Evolutionary conservation across 2,113 vertebrate genomes (phyloP).

Genomic region (Grammomys dolichurus): DNA sequence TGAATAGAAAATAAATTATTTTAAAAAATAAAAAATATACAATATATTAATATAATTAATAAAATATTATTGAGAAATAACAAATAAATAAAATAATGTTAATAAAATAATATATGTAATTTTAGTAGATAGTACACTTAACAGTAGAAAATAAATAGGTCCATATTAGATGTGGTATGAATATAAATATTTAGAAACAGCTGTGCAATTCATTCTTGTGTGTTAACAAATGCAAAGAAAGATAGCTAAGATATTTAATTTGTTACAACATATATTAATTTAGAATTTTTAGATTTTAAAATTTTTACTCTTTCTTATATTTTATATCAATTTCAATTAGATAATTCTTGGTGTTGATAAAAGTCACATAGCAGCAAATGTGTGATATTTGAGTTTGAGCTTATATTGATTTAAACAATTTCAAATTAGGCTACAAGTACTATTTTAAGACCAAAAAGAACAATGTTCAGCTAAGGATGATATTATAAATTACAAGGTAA

Average conservation of each 20-base stretch:
- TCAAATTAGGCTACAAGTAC: background rate
- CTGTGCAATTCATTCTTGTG: background rate
- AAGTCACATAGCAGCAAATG: background rate
- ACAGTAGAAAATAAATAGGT: background rate
- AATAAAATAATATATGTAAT: background rate
- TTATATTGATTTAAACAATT: background rate
- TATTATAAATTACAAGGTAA: background rate
- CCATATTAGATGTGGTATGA: background rate
- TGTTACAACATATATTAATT: background rate
- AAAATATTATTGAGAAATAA: too few relatives aligned
- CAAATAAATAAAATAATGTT: too few relatives aligned
- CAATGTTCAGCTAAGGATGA: background rate
- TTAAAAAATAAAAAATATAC: too few relatives aligned
- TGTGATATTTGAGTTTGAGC: background rate
- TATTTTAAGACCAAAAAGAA: conserved; percentile 13
- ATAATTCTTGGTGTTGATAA: background rate
- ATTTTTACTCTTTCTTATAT: background rate
- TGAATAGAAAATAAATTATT: too few relatives aligned
- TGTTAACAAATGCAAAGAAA: background rate
- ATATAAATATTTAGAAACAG: background rate
- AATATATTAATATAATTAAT: too few relatives aligned
- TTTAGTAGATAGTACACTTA: background rate
- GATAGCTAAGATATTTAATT: background rate
- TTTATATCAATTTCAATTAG: background rate
- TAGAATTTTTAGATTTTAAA: conserved; percentile 25